Evolutionary conservation across 2,797 vertebrate genomes (phyloP).

Genomic region (Gorsachius magnificus): DNA sequence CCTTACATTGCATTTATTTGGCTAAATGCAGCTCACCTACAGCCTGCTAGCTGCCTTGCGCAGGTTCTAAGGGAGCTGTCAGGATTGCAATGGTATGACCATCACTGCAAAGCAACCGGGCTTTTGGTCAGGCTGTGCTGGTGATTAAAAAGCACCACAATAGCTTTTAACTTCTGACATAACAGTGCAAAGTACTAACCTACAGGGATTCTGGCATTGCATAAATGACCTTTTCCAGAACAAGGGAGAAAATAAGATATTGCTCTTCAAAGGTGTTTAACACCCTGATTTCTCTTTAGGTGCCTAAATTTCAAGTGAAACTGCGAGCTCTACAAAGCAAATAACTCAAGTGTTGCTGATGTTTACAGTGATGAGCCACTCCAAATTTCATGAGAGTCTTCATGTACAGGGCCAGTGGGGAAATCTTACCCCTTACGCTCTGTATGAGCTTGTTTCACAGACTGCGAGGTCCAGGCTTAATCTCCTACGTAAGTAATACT

Average conservation of each 20-base stretch:
- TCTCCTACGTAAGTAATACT: neutral
- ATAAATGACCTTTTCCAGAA: neutral
- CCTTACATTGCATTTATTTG: neutral
- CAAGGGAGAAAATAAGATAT: neutral
- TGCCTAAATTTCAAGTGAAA: neutral
- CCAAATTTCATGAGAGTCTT: neutral
- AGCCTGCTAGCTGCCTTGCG: neutral
- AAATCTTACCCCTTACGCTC: neutral
- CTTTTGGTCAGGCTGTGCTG: neutral
- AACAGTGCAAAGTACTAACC: neutral
- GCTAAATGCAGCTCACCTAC: neutral
- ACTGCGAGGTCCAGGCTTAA: neutral
- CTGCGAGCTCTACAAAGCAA: neutral
- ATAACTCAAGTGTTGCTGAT: neutral
- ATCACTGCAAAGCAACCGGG: neutral
- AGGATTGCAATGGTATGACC: neutral
- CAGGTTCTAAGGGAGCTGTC: neutral
- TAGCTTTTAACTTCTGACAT: conserved; percentile 33
- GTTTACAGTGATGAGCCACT: neutral
- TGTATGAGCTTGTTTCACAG: neutral
- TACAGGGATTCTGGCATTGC: neutral
- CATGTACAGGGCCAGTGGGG: neutral
- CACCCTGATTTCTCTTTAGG: neutral
- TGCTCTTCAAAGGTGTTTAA: neutral
- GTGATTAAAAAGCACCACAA: conserved; percentile 5